These are phyloP conservation scores for Nycticorax nycticorax DNA, from an alignment of 2,113 vertebrate genomes.

Conservation along the genomic window DNA sequence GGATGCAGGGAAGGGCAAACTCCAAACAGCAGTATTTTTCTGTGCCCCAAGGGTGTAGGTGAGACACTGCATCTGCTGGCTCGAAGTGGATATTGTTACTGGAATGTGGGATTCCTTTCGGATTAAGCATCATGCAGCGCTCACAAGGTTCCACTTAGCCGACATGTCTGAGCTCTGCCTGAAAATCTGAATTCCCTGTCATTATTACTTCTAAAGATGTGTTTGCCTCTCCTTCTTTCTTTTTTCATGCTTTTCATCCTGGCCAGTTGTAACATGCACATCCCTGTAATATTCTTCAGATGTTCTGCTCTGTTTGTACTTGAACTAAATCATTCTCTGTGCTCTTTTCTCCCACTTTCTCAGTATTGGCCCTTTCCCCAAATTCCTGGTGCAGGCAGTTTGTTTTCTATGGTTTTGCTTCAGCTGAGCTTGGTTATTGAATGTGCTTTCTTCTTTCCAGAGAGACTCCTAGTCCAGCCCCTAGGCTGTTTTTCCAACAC, in stretches of 20 bases:
- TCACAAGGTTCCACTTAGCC: neutral
- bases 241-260: slow-evolving; percentile 6
- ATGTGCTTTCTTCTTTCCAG: neutral
- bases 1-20: neutral
- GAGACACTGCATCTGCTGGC: neutral
- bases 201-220: neutral
- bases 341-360: neutral
- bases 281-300: neutral
- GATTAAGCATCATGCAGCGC: neutral
- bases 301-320: neutral
- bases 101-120: slow-evolving; percentile 23
- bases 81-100: neutral
- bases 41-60: neutral
- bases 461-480: neutral
- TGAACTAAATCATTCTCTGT: neutral
- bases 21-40: neutral
- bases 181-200: slow-evolving; percentile 9
- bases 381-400: neutral
- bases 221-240: neutral
- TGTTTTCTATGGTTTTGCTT: slow-evolving; percentile 41
- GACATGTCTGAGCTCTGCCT: slow-evolving; percentile 47
- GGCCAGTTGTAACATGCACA: neutral
- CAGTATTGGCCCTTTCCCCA: neutral
- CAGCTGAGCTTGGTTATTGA: neutral
- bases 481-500: neutral